Evolutionary conservation across 2,888 invertebrate genomes (phyloP), one percentile per base, ranked within the genome.

Genomic region (Oconnorella tubifera): DNA sequence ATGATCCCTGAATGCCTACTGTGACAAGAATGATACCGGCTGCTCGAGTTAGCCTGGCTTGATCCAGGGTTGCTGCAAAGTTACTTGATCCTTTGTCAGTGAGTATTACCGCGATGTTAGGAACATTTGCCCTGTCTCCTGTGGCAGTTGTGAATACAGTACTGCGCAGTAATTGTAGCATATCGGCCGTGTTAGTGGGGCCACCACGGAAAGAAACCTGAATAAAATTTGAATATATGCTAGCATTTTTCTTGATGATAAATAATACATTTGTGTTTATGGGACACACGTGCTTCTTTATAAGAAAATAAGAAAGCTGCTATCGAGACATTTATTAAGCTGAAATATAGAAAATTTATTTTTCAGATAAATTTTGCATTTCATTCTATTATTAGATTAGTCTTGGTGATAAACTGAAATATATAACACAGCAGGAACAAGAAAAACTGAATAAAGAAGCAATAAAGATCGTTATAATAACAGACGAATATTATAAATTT

Each of bases 121-220:
- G 51, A 0, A 66, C 23, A 28, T 40, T 33, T 48, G 51, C n/a
- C 33, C 56, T 49, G 31, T 66, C 64, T 27, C 64, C 62, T 3
- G 50, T 23, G 1, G 23, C 28, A 3, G 14, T 1, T 2, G 32
- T 27, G 56, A 51, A 62, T 33, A 60, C 56, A 31, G 51, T 25
- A 19, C 67, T 64, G 1, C 73, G 65, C 69, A 76, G 71, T 6
- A 70, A 60, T 32, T 68, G 40, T 2, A 79, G 61, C 10, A 74
- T 77, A n/a, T 68, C 76, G 4, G 76, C 77, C 0, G 78, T 76
- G 72, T 78, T 76, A 23, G 78, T 77, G 28, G 69, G 72, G 1
- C 78, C 78, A 14, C 40, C 40, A 14, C 19, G 40, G 6, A 40
- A 19, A 14, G 6, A 19, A 40, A 40, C 40, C 40, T 40, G 40